Evolutionary conservation across 64 coral and sea anemone species (phyloP).

Genomic region (Dendrophyllia cribrosa): DNA sequence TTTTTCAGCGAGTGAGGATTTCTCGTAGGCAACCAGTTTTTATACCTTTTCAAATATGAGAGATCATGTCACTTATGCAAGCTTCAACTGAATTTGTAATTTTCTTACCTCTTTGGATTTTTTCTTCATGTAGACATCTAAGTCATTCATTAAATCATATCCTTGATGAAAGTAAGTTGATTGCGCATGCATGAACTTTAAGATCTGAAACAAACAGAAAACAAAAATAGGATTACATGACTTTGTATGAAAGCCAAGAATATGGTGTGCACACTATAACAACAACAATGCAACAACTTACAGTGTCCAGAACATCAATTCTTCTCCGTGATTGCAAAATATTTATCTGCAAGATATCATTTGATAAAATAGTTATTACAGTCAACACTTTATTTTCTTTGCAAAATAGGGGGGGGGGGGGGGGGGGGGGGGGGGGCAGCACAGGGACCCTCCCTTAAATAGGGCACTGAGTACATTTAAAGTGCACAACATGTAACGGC

Average conservation of each 20-base stretch:
- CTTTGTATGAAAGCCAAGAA: neutral
- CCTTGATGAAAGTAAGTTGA: constrained; percentile 97
- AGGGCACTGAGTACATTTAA: too few relatives aligned
- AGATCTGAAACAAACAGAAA: constrained; percentile 56
- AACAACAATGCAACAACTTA: constrained; percentile 42
- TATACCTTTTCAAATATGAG: too few relatives aligned
- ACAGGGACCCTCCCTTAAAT: too few relatives aligned
- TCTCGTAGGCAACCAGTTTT: too few relatives aligned
- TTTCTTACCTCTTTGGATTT: constrained; percentile 76
- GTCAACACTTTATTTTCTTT: too few relatives aligned
- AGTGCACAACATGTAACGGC: too few relatives aligned
- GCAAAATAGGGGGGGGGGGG: too few relatives aligned
- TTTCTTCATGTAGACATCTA: constrained; percentile 87
- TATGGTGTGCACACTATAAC: neutral
- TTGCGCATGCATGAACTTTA: constrained; percentile 91
- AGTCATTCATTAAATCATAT: constrained; percentile 90
- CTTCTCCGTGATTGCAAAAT: constrained; percentile 95
- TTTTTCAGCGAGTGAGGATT: too few relatives aligned
- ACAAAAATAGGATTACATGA: neutral
- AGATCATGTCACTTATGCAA: too few relatives aligned
- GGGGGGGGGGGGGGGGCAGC: too few relatives aligned
- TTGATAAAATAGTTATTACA: neutral
- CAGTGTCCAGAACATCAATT: constrained; percentile 94
- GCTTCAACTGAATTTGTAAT: neutral
- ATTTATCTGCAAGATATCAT: constrained; percentile 83